Percentiles rank a stretch among this genome's conserved stretches.
Conservation (phyloP, 2,113 vertebrate genomes). For the Hystrix cristata region DNA sequence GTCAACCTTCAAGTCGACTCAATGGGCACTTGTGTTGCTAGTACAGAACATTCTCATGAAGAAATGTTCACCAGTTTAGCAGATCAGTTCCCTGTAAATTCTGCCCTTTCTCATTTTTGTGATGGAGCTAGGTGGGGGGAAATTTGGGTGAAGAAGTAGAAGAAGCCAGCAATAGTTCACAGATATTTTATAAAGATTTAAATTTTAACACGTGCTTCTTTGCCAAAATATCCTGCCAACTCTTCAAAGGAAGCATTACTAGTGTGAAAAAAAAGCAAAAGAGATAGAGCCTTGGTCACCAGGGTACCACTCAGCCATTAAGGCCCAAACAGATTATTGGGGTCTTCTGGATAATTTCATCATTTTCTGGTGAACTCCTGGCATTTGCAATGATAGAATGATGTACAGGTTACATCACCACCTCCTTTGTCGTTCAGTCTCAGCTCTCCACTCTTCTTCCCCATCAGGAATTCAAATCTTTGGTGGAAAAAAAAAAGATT, state of each 20-base stretch:
- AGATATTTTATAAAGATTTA: not conserved
- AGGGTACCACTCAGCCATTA: not conserved
- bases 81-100: not conserved
- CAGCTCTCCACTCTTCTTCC: not conserved
- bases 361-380: not conserved
- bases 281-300: not conserved
- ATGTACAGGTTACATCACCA: not conserved
- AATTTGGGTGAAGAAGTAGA: not conserved
- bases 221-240: not conserved
- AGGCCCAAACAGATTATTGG: rapidly evolving
- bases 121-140: not conserved
- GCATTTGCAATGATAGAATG: not conserved
- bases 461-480: not conserved
- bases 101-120: not conserved
- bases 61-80: not conserved
- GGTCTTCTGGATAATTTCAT: not conserved
- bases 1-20: not conserved
- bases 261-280: not conserved
- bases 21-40: not conserved
- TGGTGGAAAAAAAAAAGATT: not conserved
- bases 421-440: not conserved
- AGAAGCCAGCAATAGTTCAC: conserved; percentile 2
- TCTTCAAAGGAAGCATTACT: not conserved
- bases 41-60: not conserved
- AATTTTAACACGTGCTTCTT: conserved; percentile 1